Evolutionary conservation across 2,797 vertebrate species (phyloP), one percentile per base, ranked within the genome.

Genomic region (Lacerta agilis): DNA sequence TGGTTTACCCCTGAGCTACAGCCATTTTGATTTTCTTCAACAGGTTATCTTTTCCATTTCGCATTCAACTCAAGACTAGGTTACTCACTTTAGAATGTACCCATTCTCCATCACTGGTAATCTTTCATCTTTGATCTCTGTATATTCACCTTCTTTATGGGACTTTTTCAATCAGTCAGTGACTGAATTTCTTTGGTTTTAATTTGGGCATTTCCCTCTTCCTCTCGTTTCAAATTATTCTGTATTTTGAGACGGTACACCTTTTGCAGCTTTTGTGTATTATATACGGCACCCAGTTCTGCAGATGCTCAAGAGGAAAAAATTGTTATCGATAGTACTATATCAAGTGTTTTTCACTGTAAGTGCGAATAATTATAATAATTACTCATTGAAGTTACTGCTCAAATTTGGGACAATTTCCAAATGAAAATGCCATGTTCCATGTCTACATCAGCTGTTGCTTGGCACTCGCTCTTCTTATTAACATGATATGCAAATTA

Each of bases 401-500:
- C 8, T 73, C 66, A 33, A 49, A 83, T 33, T 76, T 43, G 64
- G 15, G 36, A 25, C 27, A 77, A 11, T 43, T 69, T 49, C 20
- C 13, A 61, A 38, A 84, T 61, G 27, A 23, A 66, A 81, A 11
- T 64, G 38, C 20, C 43, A 18, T 55, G 15, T 78, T 83, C 66
- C 55, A 17, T 18, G 41, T 79, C 55, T 43, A 23, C 11, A n/a
- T 77, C 43, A 83, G 36, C 10, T 79, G 27, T 25, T 88, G 33
- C 27, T 78, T 71, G 49, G 36, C 66, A 58, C 58, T 78, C 49
- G 18, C 17, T 5, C 29, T 69, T 49, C 29, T 61, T 43, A 87
- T 81, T 43, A 83, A 79, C 45, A 83, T 64, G 64, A 25, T 61
- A 61, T 61, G 49, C 81, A 79, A 88, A 88, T 79, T 41, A 38